A percentile compares a stretch with the other conserved stretches of the same genome.
Evolutionary conservation across 2,797 vertebrate genomes (phyloP).

Genomic region (Notolabrus celidotus): DNA sequence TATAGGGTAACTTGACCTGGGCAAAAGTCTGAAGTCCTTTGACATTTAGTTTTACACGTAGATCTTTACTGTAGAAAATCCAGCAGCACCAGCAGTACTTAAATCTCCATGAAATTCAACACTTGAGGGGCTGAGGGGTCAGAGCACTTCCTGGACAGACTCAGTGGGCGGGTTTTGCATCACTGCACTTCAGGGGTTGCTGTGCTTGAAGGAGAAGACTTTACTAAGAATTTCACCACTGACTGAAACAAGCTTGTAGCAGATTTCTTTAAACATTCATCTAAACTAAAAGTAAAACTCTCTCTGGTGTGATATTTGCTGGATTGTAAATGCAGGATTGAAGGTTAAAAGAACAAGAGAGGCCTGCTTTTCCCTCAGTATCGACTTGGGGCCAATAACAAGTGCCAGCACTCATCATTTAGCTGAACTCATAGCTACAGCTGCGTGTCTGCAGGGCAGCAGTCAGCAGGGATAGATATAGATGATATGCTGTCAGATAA

Average conservation of each 20-base stretch:
- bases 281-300: background rate
- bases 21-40: too few species aligned
- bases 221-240: background rate
- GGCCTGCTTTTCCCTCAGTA: background rate
- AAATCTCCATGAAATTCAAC: background rate
- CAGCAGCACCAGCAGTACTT: too few species aligned
- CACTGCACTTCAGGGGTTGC: background rate
- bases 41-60: too few species aligned
- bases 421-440: conserved; percentile 32
- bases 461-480: conserved; percentile 30
- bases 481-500: conserved; percentile 50
- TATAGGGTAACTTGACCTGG: too few species aligned
- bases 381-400: conserved; percentile 14
- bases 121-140: background rate
- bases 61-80: too few species aligned
- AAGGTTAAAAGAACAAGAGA: background rate
- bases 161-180: background rate
- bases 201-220: background rate
- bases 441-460: conserved; percentile 41
- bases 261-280: background rate
- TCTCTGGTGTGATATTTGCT: background rate
- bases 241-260: background rate
- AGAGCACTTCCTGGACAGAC: background rate
- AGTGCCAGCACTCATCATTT: conserved; percentile 21
- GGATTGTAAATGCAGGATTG: background rate